Percentiles rank a stretch among this genome's conserved stretches.
phyloP scores from a whole-genome alignment of 92 coral and sea anemone species.

The Chrysogorgia sp. region DNA sequence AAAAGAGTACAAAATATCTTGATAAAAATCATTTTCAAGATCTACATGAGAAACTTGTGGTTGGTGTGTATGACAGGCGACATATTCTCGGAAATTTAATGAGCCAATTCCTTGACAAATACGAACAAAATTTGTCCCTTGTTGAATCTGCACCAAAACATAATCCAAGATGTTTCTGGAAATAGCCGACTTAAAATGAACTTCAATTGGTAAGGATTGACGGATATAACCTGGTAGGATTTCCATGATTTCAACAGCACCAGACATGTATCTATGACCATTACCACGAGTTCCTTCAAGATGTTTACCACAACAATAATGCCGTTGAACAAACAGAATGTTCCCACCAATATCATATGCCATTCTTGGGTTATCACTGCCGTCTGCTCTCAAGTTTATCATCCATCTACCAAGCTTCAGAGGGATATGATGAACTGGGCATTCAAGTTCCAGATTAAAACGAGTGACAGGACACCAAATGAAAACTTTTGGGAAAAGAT shows the following conservation, averaged over 20 bases:
- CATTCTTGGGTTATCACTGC: constrained; percentile 71
- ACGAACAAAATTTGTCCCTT: constrained; percentile 68
- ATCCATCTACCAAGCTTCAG: constrained; percentile 65
- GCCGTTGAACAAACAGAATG: constrained; percentile 65
- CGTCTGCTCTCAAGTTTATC: constrained; percentile 52
- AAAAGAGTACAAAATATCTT: constrained; percentile 59
- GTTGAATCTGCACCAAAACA: constrained; percentile 64
- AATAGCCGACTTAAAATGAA: constrained; percentile 74
- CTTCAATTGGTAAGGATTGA: constrained; percentile 63
- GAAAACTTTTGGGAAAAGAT: constrained; percentile 68
- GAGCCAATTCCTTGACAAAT: constrained; percentile 59
- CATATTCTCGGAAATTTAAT: constrained; percentile 68
- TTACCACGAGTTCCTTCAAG: constrained; percentile 44
- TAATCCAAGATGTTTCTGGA: constrained; percentile 68
- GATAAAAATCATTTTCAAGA: constrained; percentile 48
- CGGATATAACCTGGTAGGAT: constrained; percentile 59
- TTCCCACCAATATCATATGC: constrained; percentile 82
- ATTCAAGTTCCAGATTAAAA: constrained; percentile 46
- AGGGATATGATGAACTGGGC: constrained; percentile 70
- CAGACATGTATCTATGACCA: constrained; percentile 73
- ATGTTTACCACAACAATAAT: constrained; percentile 44
- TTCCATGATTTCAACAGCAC: constrained; percentile 70
- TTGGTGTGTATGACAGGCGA: constrained; percentile 60
- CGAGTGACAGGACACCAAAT: constrained; percentile 81
- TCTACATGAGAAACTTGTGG: constrained; percentile 18